phyloP scores from a whole-genome alignment of 1,140 invertebrate species.

The Lysiphlebus fabarum region DNA sequence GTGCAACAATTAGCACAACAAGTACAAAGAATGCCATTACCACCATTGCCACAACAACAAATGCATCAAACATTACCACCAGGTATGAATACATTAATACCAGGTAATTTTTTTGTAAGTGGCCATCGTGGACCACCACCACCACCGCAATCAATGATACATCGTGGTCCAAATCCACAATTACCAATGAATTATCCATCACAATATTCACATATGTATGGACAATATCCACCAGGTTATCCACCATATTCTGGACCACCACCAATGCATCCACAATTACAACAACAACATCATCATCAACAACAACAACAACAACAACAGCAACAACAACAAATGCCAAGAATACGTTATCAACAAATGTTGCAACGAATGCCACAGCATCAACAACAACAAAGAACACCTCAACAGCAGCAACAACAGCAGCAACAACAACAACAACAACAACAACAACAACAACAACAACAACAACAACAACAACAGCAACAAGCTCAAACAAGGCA shows the following conservation, averaged over 20 bases:
- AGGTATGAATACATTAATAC: constrained; percentile 47
- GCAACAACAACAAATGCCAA: too few relatives aligned
- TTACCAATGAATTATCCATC: constrained; percentile 41
- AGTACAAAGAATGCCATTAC: constrained; percentile 53
- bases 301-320: too few relatives aligned
- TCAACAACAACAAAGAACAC: constrained; percentile 28
- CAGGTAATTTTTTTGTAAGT: constrained; percentile 44
- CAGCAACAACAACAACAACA: too few relatives aligned
- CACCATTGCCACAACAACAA: constrained; percentile 49
- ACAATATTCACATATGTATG: constrained; percentile 36
- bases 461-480: constrained; percentile 35
- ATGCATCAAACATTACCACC: constrained; percentile 43
- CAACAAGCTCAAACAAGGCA: constrained; percentile 33
- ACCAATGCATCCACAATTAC: constrained; percentile 48
- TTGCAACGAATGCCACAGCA: constrained; percentile 47
- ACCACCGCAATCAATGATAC: constrained; percentile 47
- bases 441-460: too few relatives aligned
- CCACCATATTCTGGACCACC: constrained; percentile 45
- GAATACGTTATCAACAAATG: neutral
- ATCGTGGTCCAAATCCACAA: constrained; percentile 42
- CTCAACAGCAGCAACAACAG: constrained; percentile 31
- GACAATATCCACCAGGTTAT: constrained; percentile 28
- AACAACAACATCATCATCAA: constrained; percentile 33
- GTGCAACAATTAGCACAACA: constrained; percentile 57
- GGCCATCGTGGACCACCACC: constrained; percentile 45